phyloP scores from a whole-genome alignment of 1,140 invertebrate species.

The Pseudomyrmex pallidus region DNA sequence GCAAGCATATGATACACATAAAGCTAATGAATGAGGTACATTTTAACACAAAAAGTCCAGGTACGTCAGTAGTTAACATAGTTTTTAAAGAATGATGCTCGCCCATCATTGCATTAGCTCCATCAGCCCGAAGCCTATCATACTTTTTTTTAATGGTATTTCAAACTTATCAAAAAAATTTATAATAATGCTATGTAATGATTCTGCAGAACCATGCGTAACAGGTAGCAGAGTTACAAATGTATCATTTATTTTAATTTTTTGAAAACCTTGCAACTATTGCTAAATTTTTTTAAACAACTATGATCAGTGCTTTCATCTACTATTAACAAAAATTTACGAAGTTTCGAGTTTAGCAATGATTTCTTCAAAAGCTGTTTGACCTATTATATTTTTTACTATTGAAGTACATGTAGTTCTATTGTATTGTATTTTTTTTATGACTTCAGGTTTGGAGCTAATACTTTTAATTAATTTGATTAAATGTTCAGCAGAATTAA shows the following conservation, averaged over 20 bases:
- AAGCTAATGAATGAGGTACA: slow-evolving; percentile 73
- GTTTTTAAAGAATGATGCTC: slow-evolving; percentile 16
- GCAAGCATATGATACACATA: slow-evolving; percentile 79
- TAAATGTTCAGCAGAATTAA: slow-evolving; percentile 66
- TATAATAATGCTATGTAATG: slow-evolving; percentile 12
- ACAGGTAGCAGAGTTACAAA: slow-evolving; percentile 17
- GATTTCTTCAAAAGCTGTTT: slow-evolving; percentile 28
- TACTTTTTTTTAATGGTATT: slow-evolving; percentile 55
- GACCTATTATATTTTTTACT: slow-evolving; percentile 16
- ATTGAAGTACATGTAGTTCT: slow-evolving; percentile 48
- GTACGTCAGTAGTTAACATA: slow-evolving; percentile 18
- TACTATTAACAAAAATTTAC: slow-evolving; percentile 39
- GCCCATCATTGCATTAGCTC: slow-evolving; percentile 58
- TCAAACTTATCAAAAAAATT: slow-evolving; percentile 50
- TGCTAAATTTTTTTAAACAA: slow-evolving; percentile 55
- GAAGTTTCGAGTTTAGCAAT: slow-evolving; percentile 19
- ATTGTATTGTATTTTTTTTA: slow-evolving; percentile 37
- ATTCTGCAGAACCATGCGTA: slow-evolving; percentile 18
- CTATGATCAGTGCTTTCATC: slow-evolving; percentile 57
- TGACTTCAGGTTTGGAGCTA: slow-evolving; percentile 59
- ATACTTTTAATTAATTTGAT: slow-evolving; percentile 56
- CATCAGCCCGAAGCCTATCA: slow-evolving; percentile 65
- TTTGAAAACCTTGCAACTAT: slow-evolving; percentile 28
- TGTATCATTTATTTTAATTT: slow-evolving; percentile 29
- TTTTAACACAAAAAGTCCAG: slow-evolving; percentile 29